Conservation (phyloP, 2,888 invertebrate genomes). For the Sympetrum striolatum region DNA sequence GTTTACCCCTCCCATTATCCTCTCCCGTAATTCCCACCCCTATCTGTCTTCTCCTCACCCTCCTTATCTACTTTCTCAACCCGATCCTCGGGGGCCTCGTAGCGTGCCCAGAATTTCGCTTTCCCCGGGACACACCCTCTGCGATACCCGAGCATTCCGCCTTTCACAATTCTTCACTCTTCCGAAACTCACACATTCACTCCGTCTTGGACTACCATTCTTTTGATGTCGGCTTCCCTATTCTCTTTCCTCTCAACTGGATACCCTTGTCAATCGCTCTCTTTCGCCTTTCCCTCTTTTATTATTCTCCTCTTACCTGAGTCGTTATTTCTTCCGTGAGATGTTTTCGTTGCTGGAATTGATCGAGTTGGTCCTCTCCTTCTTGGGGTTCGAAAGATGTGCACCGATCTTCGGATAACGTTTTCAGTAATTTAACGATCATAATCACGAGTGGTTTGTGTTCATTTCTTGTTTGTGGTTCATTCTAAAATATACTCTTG, state of each 20-base stretch:
- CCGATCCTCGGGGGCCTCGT: background rate
- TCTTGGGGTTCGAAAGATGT: too few relatives aligned
- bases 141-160: background rate
- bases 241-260: too few relatives aligned
- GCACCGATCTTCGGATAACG: too few relatives aligned
- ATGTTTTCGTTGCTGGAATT: too few relatives aligned
- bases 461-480: too few relatives aligned
- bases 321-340: too few relatives aligned
- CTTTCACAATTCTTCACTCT: background rate
- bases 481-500: too few relatives aligned
- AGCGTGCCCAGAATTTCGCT: constrained; percentile 30
- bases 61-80: background rate
- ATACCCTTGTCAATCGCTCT: background rate
- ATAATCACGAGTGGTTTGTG: too few relatives aligned
- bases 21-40: background rate
- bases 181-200: background rate
- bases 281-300: background rate
- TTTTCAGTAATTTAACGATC: too few relatives aligned
- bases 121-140: background rate
- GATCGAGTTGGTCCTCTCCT: too few relatives aligned
- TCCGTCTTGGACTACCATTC: background rate
- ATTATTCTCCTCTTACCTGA: too few relatives aligned
- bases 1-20: background rate
- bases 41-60: background rate
- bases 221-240: background rate